A percentile compares a stretch with the other conserved stretches of the same genome.
Conservation (phyloP, 2,888 invertebrate genomes). For the Incurvaria masculella region DNA sequence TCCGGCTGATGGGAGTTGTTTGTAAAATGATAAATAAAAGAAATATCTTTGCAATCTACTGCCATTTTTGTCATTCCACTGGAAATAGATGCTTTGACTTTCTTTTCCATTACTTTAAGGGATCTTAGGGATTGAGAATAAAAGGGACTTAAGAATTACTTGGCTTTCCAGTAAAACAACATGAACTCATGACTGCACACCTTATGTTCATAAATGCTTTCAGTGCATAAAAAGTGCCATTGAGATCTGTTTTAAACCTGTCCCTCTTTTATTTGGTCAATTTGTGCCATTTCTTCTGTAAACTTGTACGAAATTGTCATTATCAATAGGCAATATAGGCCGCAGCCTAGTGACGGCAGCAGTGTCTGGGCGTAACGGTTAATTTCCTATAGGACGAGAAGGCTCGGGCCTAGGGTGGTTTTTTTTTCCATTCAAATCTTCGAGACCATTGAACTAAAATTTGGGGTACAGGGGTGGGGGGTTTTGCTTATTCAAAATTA, state of each 20-base stretch:
- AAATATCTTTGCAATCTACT: too few species aligned
- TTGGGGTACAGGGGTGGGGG: too few species aligned
- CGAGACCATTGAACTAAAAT: too few species aligned
- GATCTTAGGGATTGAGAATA: not conserved
- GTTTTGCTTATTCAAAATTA: too few species aligned
- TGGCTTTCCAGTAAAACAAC: not conserved
- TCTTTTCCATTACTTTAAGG: not conserved
- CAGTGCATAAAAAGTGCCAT: not conserved
- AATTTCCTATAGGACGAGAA: too few species aligned
- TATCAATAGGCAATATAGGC: not conserved
- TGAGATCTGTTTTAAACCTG: not conserved
- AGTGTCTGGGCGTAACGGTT: too few species aligned
- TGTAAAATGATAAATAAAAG: too few species aligned
- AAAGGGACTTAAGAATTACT: not conserved
- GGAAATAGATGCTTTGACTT: not conserved
- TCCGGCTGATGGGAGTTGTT: not conserved
- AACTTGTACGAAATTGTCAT: not conserved
- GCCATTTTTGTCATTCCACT: not conserved
- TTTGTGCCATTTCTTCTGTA: not conserved
- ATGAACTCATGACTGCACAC: not conserved
- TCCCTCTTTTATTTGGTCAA: not conserved
- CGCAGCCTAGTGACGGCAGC: slow-evolving; percentile 1
- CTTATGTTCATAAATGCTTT: not conserved
- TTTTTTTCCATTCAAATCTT: too few species aligned
- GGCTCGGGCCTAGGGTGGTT: too few species aligned